Base-by-base conservation (phyloP, 2,797 vertebrate species). In the Pantherophis vulpinus region DNA sequence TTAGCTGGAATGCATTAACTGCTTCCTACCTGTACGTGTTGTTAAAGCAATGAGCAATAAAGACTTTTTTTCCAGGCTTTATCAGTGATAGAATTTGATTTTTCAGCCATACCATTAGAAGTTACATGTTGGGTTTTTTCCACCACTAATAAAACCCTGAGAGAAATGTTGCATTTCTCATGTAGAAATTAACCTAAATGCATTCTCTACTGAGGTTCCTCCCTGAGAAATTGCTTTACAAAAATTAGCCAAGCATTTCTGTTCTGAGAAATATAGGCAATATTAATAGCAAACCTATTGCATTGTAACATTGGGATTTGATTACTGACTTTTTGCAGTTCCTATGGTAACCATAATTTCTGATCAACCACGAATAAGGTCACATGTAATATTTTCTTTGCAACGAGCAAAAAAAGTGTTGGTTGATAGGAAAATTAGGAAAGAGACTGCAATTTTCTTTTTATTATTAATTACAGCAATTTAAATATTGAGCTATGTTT, bases 271-370 rank as follows among this genome's bases (percentile, higher is more conserved):
- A 91, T 59, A 93, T 88, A 91, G 61, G 83, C 96, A 87, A 94
- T 88, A 96, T 54, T 98, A 96, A 96, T 96, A 97, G 97, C 96
- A 97, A 96, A 97, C 96, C 92, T 96, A 97, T 97, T 96, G 95
- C 95, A 96, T 97, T 97, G 91, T 20, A 94, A 96, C 94, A 93
- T 94, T 97, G 95, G 97, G 93, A 91, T 96, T 96, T 96, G 96
- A 96, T 95, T 95, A 96, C 94, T 96, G 95, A 88, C 94, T 94
- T 95, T 96, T 97, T 96, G 95, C 94, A 91, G 98, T 98, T 98
- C 94, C 98, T 97, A 97, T 98, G 97, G 97, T 97, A 98, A 98
- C 98, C 86, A 92, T 92, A 93, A 95, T 97, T 98, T 98, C 97
- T 91, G 94, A 94, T 93, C 97, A 96, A 94, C 94, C 96, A 97